Evolutionary conservation across 2,797 vertebrate species (phyloP).

Genomic region (Meriones psammophilus): DNA sequence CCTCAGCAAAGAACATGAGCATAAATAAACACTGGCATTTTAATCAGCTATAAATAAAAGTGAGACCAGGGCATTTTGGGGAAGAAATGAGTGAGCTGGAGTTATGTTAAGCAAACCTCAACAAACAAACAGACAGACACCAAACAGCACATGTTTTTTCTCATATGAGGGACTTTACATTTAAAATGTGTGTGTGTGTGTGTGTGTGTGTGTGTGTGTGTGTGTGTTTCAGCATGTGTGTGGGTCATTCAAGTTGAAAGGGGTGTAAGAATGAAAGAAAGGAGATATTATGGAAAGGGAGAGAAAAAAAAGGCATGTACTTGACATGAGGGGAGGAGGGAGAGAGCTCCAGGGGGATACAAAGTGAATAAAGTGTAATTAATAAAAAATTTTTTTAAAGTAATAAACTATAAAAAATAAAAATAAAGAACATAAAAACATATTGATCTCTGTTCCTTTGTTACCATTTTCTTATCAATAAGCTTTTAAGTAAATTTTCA

Average conservation of each 20-base stretch:
- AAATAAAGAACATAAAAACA: neutral
- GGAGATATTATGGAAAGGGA: too few species aligned
- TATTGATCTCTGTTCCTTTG: neutral
- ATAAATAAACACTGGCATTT: too few species aligned
- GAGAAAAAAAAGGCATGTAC: too few species aligned
- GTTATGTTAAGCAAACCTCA: neutral
- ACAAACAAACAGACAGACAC: too few species aligned
- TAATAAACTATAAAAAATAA: too few species aligned
- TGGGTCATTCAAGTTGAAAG: neutral
- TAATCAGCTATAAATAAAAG: neutral
- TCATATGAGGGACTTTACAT: neutral
- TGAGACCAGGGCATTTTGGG: neutral
- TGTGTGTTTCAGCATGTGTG: neutral
- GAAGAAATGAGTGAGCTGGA: neutral
- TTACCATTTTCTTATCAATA: constrained; percentile 15
- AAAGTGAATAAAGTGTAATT: too few species aligned
- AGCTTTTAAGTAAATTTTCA: neutral
- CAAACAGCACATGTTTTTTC: too few species aligned
- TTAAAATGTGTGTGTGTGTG: too few species aligned
- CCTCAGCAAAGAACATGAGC: neutral
- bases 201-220: too few species aligned
- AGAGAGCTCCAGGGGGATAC: too few species aligned
- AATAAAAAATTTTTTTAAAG: too few species aligned
- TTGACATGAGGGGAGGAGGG: too few species aligned
- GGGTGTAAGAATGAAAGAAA: neutral